Conservation (phyloP, 2,113 vertebrate species). For the Channa argus region DNA sequence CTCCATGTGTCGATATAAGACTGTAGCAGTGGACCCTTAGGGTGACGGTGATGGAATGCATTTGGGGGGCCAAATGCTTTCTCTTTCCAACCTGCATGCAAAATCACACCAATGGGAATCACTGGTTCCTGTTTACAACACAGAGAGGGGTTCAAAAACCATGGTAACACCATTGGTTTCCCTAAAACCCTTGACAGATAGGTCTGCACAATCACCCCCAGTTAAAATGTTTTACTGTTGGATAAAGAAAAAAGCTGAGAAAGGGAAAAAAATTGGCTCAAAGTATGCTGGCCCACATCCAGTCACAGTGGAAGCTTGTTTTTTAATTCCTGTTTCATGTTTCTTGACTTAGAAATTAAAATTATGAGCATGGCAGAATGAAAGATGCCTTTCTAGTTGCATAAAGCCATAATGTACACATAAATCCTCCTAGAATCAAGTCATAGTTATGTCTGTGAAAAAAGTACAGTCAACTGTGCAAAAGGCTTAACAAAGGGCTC, state of each 20-base stretch:
- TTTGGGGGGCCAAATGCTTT: slow-evolving; percentile 74
- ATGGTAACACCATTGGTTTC: slow-evolving; percentile 74
- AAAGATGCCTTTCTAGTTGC: slow-evolving; percentile 68
- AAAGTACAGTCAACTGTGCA: slow-evolving; percentile 56
- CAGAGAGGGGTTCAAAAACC: slow-evolving; percentile 61
- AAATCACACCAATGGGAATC: slow-evolving; percentile 80
- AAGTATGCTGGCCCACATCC: slow-evolving; percentile 71
- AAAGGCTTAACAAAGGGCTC: slow-evolving; percentile 38
- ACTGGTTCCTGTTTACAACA: slow-evolving; percentile 74
- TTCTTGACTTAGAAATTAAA: slow-evolving; percentile 81
- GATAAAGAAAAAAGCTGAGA: slow-evolving; percentile 63
- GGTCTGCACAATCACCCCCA: slow-evolving; percentile 67
- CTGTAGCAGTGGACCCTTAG: slow-evolving; percentile 73
- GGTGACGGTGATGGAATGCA: slow-evolving; percentile 81
- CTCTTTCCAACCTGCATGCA: slow-evolving; percentile 76
- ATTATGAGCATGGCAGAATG: slow-evolving; percentile 78
- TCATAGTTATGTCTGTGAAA: slow-evolving; percentile 12
- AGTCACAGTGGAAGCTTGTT: slow-evolving; percentile 70
- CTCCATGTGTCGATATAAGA: slow-evolving; percentile 64
- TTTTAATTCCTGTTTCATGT: slow-evolving; percentile 79
- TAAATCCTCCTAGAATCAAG: slow-evolving; percentile 57
- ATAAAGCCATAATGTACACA: slow-evolving; percentile 57
- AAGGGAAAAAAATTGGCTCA: slow-evolving; percentile 65
- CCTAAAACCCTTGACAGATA: slow-evolving; percentile 71
- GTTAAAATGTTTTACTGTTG: slow-evolving; percentile 71